Evolutionary conservation across 2,797 vertebrate species (phyloP).

Genomic region (Rachycentron canadum): DNA sequence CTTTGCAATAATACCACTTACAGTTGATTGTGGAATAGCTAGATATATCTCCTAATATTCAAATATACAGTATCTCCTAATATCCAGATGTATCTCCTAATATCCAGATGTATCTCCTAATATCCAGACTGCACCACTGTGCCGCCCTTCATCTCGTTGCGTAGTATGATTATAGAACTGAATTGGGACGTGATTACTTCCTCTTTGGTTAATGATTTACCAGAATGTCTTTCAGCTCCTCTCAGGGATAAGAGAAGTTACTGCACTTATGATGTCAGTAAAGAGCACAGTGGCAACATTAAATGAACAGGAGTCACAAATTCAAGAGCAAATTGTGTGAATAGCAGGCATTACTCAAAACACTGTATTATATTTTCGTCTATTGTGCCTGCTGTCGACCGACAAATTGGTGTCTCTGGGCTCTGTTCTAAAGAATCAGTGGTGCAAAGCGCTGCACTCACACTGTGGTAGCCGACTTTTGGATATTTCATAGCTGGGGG

Average conservation of each 20-base stretch:
- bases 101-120: too few species aligned
- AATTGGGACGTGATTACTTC: not conserved
- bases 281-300: slow-evolving; percentile 18
- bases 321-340: slow-evolving; percentile 38
- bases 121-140: too few species aligned
- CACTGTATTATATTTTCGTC: slow-evolving; percentile 40
- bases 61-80: too few species aligned
- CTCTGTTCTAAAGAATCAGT: slow-evolving; percentile 55
- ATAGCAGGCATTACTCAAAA: slow-evolving; percentile 52
- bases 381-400: slow-evolving; percentile 38
- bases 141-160: not conserved
- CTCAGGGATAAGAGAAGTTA: slow-evolving; percentile 22
- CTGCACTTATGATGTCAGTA: slow-evolving; percentile 18
- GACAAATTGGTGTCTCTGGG: slow-evolving; percentile 69
- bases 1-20: too few species aligned
- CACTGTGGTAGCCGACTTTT: slow-evolving; percentile 47
- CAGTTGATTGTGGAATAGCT: too few species aligned
- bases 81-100: too few species aligned
- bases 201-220: slow-evolving; percentile 21
- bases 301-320: slow-evolving; percentile 12
- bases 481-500: slow-evolving; percentile 60
- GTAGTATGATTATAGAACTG: not conserved
- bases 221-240: slow-evolving; percentile 15
- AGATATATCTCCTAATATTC: too few species aligned
- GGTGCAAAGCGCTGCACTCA: slow-evolving; percentile 50